Base-by-base conservation (phyloP, 2,797 vertebrate genomes). In the Sebastiscus tertius region DNA sequence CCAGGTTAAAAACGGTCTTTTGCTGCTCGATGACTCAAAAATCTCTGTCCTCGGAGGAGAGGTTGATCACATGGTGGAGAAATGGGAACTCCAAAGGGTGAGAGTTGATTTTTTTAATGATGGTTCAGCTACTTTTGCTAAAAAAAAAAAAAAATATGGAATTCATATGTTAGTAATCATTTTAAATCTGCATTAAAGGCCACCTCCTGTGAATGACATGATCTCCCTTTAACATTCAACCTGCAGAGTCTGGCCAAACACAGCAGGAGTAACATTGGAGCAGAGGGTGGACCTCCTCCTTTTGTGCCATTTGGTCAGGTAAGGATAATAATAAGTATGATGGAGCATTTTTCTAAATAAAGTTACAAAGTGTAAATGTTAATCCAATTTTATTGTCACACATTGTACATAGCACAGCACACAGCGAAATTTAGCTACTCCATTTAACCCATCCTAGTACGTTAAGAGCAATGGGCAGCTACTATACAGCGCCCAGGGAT, bases 281-380 rank as follows among this genome's bases (percentile, higher is more conserved):
- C 97, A 1, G 98, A 99, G 94, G 99, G 98, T 62, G 99, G 98
- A 83, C 98, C 99, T 16, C 98, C 98, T 86, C 99, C 99, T 34
- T 99, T 99, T 93, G 90, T 99, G 81, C 97, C 97, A 84, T 99
- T 99, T 92, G 98, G 98, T 85, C 98, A 99, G 97, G 99, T 99
- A 95, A 88, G 93, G 27, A 68, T 77, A 60, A 58, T 13, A 14
- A 64, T 46, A 46, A 46, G 58, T 13, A 4, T 4, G 34, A 42
- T 20, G 65, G 12, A 27, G 4, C 4, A 6, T 14, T 46, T 72
- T 61, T 42, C 3, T 33, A 29, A 71, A 65, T 49, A 13, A 73
- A 59, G 4, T 36, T 26, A 12, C 27, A 14, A 63, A 72, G 8
- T 20, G 18, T 20, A 49, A 49, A 49, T 49, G 46, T 49, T 20